These are phyloP conservation scores for Suncus etruscus DNA, from an alignment of 2,113 vertebrate species.

Conservation along the genomic window DNA sequence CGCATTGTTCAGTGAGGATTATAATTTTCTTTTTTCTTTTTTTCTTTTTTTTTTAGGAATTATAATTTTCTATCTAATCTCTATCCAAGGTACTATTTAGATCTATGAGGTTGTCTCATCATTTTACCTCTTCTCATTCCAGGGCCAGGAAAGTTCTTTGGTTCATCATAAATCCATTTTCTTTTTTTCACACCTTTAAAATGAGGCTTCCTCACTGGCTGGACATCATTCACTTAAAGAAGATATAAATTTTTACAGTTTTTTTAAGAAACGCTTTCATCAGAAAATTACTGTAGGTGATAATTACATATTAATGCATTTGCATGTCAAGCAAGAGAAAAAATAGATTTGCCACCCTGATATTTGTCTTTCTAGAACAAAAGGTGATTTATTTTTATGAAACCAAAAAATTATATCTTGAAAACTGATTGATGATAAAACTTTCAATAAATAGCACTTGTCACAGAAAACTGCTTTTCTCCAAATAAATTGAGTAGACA, in stretches of 20 bases:
- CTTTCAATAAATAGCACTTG: slow-evolving; percentile 33
- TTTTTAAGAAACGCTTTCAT: slow-evolving; percentile 65
- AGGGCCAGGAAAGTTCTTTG: slow-evolving; percentile 76
- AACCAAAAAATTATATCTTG: slow-evolving; percentile 27
- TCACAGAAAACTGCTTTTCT: slow-evolving; percentile 43
- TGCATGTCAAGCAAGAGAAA: slow-evolving; percentile 57
- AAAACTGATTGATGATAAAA: slow-evolving; percentile 66
- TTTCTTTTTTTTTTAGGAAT: too few species aligned
- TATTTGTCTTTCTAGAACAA: slow-evolving; percentile 52
- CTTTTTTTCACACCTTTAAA: slow-evolving; percentile 83
- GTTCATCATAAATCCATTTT: slow-evolving; percentile 84
- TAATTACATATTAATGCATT: slow-evolving; percentile 71
- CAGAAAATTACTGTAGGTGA: slow-evolving; percentile 66
- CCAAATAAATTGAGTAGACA: slow-evolving; percentile 29
- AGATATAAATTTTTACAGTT: slow-evolving; percentile 75
- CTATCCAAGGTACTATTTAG: slow-evolving; percentile 22
- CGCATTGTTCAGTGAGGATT: not conserved
- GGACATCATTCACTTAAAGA: slow-evolving; percentile 73
- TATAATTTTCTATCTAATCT: not conserved
- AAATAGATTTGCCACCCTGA: slow-evolving; percentile 9
- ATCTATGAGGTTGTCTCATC: slow-evolving; percentile 19
- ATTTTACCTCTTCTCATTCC: slow-evolving; percentile 77
- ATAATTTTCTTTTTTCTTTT: not conserved
- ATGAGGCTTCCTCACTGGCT: slow-evolving; percentile 73
- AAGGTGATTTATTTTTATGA: slow-evolving; percentile 66